phyloP scores from a whole-genome alignment of 2,888 invertebrate genomes.

The Muschampia plurimacula region DNA sequence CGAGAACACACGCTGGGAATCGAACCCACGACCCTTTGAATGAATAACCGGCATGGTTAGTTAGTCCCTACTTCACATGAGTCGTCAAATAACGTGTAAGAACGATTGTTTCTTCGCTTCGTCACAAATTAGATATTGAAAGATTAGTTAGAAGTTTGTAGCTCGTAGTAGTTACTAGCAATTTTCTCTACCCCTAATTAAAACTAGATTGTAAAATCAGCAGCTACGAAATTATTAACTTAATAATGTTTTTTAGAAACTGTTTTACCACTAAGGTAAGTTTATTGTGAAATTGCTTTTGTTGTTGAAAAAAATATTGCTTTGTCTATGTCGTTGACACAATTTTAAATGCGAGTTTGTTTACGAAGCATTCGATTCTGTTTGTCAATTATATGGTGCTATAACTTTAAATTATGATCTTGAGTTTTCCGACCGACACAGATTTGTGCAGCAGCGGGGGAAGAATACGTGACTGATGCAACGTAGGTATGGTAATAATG shows the following conservation, averaged over 20 bases:
- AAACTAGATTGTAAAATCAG: not conserved
- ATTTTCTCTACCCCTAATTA: not conserved
- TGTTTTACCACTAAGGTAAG: not conserved
- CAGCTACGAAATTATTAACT: not conserved
- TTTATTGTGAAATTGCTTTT: constrained; percentile 9
- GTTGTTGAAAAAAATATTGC: constrained; percentile 5
- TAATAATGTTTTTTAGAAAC: not conserved
- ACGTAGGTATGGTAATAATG: constrained; percentile 44
- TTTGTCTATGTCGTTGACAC: constrained; percentile 9
- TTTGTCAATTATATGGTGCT: not conserved
- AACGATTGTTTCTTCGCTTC: not conserved
- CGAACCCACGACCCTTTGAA: no score
- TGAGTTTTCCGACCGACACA: constrained; percentile 4
- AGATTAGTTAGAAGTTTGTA: not conserved
- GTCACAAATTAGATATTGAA: not conserved
- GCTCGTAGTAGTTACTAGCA: not conserved
- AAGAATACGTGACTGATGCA: constrained; percentile 51
- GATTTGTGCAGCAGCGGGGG: constrained; percentile 39
- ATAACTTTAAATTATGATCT: not conserved
- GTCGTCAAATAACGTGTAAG: not conserved
- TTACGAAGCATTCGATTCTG: constrained; percentile 5
- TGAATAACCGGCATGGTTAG: no score
- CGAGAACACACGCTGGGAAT: no score
- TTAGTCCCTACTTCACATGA: no score
- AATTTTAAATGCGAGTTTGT: not conserved